Evolutionary conservation across 2,888 invertebrate species (phyloP), one percentile per base, ranked within the genome.

Genomic region (Drosophila parthenogenetica): DNA sequence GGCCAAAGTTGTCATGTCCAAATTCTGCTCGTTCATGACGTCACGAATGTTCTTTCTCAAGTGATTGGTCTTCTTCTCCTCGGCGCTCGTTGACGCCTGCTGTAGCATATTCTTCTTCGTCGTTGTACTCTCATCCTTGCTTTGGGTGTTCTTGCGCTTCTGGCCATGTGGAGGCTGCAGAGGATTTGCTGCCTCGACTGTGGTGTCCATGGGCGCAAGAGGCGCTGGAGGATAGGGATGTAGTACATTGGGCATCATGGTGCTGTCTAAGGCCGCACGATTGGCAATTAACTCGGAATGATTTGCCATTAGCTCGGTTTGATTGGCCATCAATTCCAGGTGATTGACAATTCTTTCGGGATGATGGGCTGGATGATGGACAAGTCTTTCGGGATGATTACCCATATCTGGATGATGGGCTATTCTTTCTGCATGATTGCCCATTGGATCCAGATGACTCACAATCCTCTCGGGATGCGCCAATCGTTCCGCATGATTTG

Each of bases 11-110:
- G 97, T 96, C 71, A 97, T 97, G 90, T 98, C 98, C 72, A 99
- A 93, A 90, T 98, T 97, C 71, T 96, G 97, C 89, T 98, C 98
- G 89, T 97, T 96, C 95, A 98, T 96, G 8, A 98, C 98, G 93
- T 98, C 98, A 62, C 98, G 94, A 81, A 98, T 98, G 90, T 98
- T 98, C 70, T 96, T 94, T 42, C 98, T 93, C 89, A 97, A 94
- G 91, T 96, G 96, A 43, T 77, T 85, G 55, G 79, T 87, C 65
- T 91, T 91, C 54, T 91, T 91, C 16, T 91, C 91, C 25, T 91
- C 91, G n/a, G 68, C 61, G 13, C 35, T 35, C 5, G 76, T 45
- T 22, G 50, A 42, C 22, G 49, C 50, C 39, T 77, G 8, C 35
- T 35, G 35, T 3, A 35, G 35, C 40, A 68, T 48, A 29, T 75